These are phyloP conservation scores for Struthidea cinerea DNA, from an alignment of 2,113 vertebrate genomes.

Conservation along the genomic window DNA sequence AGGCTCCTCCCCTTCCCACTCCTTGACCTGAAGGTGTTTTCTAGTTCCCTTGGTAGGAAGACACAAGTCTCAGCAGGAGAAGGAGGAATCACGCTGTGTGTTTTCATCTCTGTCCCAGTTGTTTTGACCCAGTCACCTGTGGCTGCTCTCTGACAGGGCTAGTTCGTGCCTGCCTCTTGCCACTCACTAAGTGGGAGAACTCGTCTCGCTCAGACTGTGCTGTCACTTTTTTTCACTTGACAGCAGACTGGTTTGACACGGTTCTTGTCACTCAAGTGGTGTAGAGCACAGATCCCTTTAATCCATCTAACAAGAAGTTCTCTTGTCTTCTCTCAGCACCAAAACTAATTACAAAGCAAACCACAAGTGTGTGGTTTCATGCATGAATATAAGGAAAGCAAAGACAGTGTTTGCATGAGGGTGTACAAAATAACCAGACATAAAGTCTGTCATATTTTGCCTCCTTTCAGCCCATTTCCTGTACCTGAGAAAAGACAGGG, in stretches of 20 bases:
- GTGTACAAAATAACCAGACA: background rate
- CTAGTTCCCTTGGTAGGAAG: background rate
- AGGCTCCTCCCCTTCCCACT: background rate
- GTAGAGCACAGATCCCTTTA: slow-evolving; percentile 41
- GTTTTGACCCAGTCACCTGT: slow-evolving; percentile 66
- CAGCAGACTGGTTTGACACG: slow-evolving; percentile 51
- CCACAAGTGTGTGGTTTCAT: slow-evolving; percentile 36
- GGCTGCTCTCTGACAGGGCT: slow-evolving; percentile 71
- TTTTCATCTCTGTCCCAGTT: slow-evolving; percentile 43
- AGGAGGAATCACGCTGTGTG: slow-evolving; percentile 26
- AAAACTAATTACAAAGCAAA: slow-evolving; percentile 46
- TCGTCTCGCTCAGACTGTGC: background rate
- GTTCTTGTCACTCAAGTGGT: slow-evolving; percentile 47
- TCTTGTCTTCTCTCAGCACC: slow-evolving; percentile 41
- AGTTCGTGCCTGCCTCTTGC: slow-evolving; percentile 68
- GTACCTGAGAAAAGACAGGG: background rate
- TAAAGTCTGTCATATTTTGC: background rate
- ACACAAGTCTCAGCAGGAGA: slow-evolving; percentile 77
- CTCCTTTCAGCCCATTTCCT: background rate
- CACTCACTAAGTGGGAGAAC: background rate
- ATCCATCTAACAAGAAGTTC: slow-evolving; percentile 44
- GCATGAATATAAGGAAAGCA: background rate
- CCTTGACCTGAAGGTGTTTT: background rate
- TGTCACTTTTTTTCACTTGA: background rate
- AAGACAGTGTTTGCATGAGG: background rate